phyloP scores from a whole-genome alignment of 2,113 vertebrate species.

The Daphoenositta chrysoptera region DNA sequence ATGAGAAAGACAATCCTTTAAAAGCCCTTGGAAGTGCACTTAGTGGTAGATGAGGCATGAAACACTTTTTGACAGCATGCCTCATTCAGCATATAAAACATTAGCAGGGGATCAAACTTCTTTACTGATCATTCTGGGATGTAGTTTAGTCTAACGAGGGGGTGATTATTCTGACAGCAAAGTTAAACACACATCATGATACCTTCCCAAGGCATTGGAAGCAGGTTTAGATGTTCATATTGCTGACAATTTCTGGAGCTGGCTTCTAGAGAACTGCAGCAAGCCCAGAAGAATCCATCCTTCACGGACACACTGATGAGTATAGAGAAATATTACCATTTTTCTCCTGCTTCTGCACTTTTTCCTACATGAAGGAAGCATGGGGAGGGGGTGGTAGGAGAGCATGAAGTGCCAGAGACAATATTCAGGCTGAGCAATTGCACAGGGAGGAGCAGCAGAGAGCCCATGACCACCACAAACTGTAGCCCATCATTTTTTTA shows the following conservation, averaged over 20 bases:
- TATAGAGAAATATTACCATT: neutral
- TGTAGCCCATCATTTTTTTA: neutral
- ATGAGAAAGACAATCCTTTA: neutral
- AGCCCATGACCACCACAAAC: neutral
- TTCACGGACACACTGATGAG: fast-evolving
- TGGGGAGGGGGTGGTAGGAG: too few species aligned
- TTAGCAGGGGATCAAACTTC: neutral
- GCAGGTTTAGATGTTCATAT: neutral
- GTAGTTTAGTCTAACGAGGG: neutral
- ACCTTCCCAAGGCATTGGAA: neutral
- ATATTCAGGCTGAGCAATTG: fast-evolving
- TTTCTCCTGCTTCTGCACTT: neutral
- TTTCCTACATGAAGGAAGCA: neutral
- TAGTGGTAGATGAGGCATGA: neutral
- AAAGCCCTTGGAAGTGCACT: neutral
- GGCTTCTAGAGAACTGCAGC: neutral
- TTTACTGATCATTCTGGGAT: neutral
- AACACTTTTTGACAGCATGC: neutral
- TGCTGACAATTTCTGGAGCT: neutral
- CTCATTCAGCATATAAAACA: neutral
- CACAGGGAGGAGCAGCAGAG: neutral
- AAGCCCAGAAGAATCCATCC: neutral
- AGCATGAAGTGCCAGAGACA: neutral
- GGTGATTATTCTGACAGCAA: neutral
- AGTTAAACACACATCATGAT: fast-evolving